Evolutionary conservation across 2,888 invertebrate species (phyloP), one percentile per base, ranked within the genome.

Genomic region (Cancer borealis): DNA sequence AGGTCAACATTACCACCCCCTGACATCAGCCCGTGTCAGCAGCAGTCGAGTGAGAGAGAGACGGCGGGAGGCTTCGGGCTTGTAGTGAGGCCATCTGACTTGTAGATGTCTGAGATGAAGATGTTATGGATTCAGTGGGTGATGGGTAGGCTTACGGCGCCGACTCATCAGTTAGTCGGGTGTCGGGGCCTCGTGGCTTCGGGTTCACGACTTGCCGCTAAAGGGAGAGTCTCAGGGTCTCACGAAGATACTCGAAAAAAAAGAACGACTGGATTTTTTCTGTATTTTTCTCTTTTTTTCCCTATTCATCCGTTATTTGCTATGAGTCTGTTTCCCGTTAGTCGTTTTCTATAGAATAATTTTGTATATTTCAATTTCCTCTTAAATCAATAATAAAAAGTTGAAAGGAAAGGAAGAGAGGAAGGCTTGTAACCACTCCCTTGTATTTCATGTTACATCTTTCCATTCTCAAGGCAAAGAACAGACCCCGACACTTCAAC

Each of bases 61-160:
- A 54, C 87, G 30, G 92, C 49, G 88, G 87, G 88, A 92, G 92
- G 54, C 14, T 73, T 21, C 3, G n/a, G 39, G 87, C 26, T n/a
- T 45, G 89, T 92, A 90, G 94, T 90, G 90, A 90, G 94, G 90
- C 49, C n/a, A 94, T 94, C 92, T 94, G 94, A 94, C 92, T 94
- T 94, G 94, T 66, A 94, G 90, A 94, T 94, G 47, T 39, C 49
- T 17, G 60, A 84, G 92, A 94, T 94, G 92, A 92, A 94, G 94
- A 94, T 92, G 94, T 94, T 94, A 94, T 94, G 94, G 60, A 79
- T 94, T 92, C 88, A 90, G 30, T 49, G 84, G 90, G 39, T 79
- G 94, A 90, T 87, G 92, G 87, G 91, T 91, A 93, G 91, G 88
- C 93, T 91, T 93, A 91, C 39, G 84, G n/a, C 12, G 12, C 39